Evolutionary conservation across 2,797 vertebrate genomes (phyloP).

Genomic region (Esox lucius): DNA sequence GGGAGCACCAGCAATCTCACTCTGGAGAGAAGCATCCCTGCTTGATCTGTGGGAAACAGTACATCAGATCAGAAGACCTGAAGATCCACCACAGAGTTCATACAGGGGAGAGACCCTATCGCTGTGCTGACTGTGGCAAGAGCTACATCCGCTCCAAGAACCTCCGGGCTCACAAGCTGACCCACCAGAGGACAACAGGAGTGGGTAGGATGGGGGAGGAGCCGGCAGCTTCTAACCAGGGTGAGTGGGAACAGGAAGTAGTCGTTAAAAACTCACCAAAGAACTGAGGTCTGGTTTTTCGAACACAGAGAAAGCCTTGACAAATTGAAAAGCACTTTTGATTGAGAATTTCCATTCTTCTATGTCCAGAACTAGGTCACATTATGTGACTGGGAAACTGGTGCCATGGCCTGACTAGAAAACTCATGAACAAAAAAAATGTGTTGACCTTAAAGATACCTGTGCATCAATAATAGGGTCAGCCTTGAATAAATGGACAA

Average conservation of each 20-base stretch:
- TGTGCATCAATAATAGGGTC: neutral
- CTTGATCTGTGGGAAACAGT: neutral
- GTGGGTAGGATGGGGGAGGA: neutral
- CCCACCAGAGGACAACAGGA: neutral
- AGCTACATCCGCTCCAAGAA: slow-evolving; percentile 1
- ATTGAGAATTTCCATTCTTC: neutral
- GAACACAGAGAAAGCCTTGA: neutral
- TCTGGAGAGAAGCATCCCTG: slow-evolving; percentile 8
- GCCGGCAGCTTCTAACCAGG: neutral
- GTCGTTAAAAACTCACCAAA: neutral
- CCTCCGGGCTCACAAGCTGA: slow-evolving; percentile 6
- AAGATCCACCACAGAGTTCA: slow-evolving; percentile 3
- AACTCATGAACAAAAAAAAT: too few species aligned
- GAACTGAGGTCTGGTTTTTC: neutral
- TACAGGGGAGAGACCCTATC: slow-evolving; percentile 1
- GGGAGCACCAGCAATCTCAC: slow-evolving; percentile 1
- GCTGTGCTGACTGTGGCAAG: slow-evolving; percentile 19
- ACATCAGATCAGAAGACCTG: neutral
- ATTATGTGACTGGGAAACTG: neutral
- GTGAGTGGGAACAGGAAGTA: neutral
- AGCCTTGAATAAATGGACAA: neutral
- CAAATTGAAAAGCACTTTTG: neutral
- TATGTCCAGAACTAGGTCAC: neutral
- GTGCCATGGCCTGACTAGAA: neutral
- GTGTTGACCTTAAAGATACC: neutral